Percentiles rank a stretch among this genome's conserved stretches.
These are phyloP conservation scores for Brachirus orientalis DNA, from an alignment of 2,113 vertebrate genomes.

Conservation along the genomic window DNA sequence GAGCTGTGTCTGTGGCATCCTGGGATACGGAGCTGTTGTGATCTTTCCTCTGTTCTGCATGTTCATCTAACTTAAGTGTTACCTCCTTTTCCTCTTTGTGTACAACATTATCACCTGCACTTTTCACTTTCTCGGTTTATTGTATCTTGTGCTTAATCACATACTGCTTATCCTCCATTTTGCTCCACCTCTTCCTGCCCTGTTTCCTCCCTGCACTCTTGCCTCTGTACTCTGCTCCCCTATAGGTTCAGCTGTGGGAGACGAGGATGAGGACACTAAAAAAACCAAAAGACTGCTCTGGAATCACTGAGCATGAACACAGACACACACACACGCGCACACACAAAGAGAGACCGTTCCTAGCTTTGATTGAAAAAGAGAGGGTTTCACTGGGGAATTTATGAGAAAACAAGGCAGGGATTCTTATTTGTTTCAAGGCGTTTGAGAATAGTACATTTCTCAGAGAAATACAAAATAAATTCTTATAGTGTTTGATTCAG, in stretches of 20 bases:
- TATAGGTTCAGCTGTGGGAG: constrained; percentile 56
- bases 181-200: constrained; percentile 8
- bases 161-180: neutral
- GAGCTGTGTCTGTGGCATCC: constrained; percentile 40
- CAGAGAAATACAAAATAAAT: constrained; percentile 11
- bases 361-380: constrained; percentile 19
- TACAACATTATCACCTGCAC: neutral
- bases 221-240: constrained; percentile 29
- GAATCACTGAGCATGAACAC: constrained; percentile 63
- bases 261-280: constrained; percentile 62
- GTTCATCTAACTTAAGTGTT: too few species aligned
- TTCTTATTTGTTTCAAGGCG: constrained; percentile 20
- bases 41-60: constrained; percentile 1
- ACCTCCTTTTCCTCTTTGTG: neutral
- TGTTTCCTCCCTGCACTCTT: constrained; percentile 40
- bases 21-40: constrained; percentile 15
- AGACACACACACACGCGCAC: constrained; percentile 19
- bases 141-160: neutral
- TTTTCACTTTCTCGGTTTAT: neutral
- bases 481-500: too few species aligned
- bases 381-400: constrained; percentile 26
- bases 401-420: constrained; percentile 22
- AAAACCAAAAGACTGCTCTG: constrained; percentile 64
- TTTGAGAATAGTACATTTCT: constrained; percentile 18
- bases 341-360: neutral